Base-by-base conservation (phyloP, 2,113 vertebrate species). In the Nibea coibor region DNA sequence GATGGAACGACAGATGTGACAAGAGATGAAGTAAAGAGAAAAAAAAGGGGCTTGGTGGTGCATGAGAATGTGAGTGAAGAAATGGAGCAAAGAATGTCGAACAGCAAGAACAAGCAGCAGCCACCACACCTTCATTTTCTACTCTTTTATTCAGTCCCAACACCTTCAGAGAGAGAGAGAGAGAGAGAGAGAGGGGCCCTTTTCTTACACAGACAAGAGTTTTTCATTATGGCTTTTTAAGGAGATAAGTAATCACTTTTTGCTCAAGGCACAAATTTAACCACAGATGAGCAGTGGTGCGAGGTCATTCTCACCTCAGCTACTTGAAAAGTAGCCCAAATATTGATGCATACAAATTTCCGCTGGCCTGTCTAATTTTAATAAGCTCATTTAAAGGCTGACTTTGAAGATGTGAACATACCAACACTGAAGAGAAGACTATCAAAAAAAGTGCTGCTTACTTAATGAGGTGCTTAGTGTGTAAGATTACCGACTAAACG, bases 391-490 rank as follows among this genome's bases (percentile, higher is more conserved):
- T 47, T 42, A n/a, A 77, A 73, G 39, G 61, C 42, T 65, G n/a
- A 62, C 35, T 57, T 61, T 56, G 54, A 64, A 50, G 51, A 70
- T 14, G 5, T 24, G 12, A 59, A 62, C 35, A 42, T 31, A 31
- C 42, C 58, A 72, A 45, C 26, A 17, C 63, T 22, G 9, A 66
- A 53, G 24, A 76, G 6, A 66, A 73, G 24, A 47, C 66, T 53
- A 71, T 75, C n/a, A 58, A 67, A 81, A 26, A 57, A 84, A 75
- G 70, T 88, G 58, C 54, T 20, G 48, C 67, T 69, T 66, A 54
- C 61, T 66, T 59, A 75, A 48, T 70, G 87, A 90, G 82, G 78
- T 75, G 83, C 71, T 83, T 80, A 83, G 76, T 83, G 74, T 90
- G 48, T 80, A 43, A 75, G 59, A 65, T 78, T 56, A 78, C 53